Evolutionary conservation across 2,113 vertebrate species (phyloP), one percentile per base, ranked within the genome.

Genomic region (Typhlomys cinereus): DNA sequence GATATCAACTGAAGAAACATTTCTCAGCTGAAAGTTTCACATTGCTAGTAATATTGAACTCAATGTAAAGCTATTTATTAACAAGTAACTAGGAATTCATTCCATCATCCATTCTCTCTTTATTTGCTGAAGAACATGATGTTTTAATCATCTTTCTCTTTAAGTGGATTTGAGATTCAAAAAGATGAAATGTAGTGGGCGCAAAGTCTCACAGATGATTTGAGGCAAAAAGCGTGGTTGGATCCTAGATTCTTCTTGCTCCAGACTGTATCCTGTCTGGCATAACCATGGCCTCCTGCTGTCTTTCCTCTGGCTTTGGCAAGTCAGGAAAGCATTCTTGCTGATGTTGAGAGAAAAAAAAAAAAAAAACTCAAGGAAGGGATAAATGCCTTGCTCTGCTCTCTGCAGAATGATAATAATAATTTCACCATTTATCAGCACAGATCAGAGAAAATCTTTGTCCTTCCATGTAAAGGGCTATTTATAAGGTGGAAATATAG

Each of bases 161-260:
- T 89, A 76, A 14, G 21, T 80, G 27, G 11, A 50, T 15, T 52
- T 89, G 66, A 90, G 41, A 62, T 14, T 14, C 29, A 27, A 64
- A 81, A 34, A 44, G 15, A 69, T 62, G 12, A 90, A 59, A 12
- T 52, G 50, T 44, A 79, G 10, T 41, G 34, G 39, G 8, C 74
- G 41, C 52, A 71, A 89, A 62, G 54, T 52, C 27, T 39, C 18
- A 4, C 34, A 36, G 10, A 2, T 59, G 41, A 41, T 50, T 46
- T 25, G 0, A 64, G n/a, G 14, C 21, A 44, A 12, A n/a, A 82
- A 20, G 5, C 6, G 2, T 1, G 0, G 11, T 34, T 44, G 4
- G 34, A 41, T 73, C 0, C 4, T 66, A 50, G 17, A 13, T 83
- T 21, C 12, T 34, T 34, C 0, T 39, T 0, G 1, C 11, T 61